Evolutionary conservation across 2,797 vertebrate species (phyloP).

Genomic region (Heliangelus exortis): DNA sequence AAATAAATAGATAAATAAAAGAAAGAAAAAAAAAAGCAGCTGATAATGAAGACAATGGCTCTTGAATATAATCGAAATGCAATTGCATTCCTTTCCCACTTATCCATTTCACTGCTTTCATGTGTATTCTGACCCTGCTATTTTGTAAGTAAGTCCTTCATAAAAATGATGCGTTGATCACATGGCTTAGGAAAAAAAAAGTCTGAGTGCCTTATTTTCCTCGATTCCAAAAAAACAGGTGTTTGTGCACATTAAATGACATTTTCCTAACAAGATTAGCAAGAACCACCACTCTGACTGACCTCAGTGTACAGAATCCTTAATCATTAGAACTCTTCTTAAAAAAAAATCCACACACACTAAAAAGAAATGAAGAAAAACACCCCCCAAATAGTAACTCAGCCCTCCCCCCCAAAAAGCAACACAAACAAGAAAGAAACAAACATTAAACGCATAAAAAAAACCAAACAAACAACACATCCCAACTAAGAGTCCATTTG

Average conservation of each 20-base stretch:
- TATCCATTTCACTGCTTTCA: background rate
- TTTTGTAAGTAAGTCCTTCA: background rate
- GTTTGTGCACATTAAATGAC: background rate
- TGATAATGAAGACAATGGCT: background rate
- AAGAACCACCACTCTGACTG: background rate
- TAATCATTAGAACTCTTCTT: background rate
- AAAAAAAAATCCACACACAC: background rate
- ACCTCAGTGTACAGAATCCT: background rate
- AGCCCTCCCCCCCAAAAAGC: too few relatives aligned
- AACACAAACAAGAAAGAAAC: too few relatives aligned
- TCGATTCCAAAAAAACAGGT: background rate
- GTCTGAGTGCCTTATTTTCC: background rate
- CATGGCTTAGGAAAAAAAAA: background rate
- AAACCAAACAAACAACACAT: background rate
- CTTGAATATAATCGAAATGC: background rate
- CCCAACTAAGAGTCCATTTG: background rate
- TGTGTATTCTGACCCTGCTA: background rate
- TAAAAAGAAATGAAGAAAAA: too few relatives aligned
- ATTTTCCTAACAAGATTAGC: background rate
- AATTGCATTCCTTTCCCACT: accelerated
- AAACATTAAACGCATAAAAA: too few relatives aligned
- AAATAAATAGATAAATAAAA: too few relatives aligned
- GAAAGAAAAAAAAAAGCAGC: background rate
- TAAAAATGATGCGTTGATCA: background rate
- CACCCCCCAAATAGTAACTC: too few relatives aligned